These are phyloP conservation scores for Drosophila auraria DNA, from an alignment of 1,140 invertebrate genomes.

Conservation along the genomic window DNA sequence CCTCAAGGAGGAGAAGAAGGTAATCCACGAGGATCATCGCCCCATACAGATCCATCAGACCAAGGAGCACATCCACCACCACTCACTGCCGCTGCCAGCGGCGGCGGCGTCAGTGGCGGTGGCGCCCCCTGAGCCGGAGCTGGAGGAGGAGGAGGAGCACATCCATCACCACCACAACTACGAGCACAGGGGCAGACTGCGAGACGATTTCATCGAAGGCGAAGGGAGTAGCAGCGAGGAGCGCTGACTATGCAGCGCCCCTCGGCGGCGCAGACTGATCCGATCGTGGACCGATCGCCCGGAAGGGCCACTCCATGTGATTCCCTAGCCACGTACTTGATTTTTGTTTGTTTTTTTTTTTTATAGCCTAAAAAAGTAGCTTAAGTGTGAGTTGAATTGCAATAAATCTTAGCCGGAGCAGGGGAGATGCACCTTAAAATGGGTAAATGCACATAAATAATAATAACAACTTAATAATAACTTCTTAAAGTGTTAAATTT, in stretches of 20 bases:
- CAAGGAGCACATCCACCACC: slow-evolving; percentile 80
- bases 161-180: slow-evolving; percentile 82
- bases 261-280: slow-evolving; percentile 30
- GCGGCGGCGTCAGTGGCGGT: slow-evolving; percentile 7
- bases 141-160: slow-evolving; percentile 75
- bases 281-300: slow-evolving; percentile 47
- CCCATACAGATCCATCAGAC: slow-evolving; percentile 78
- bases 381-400: slow-evolving; percentile 27
- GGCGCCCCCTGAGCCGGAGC: slow-evolving; percentile 28
- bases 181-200: slow-evolving; percentile 67
- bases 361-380: slow-evolving; percentile 16
- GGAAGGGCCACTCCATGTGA: slow-evolving; percentile 23
- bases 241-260: slow-evolving; percentile 46
- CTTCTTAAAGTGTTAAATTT: not conserved
- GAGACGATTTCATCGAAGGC: slow-evolving; percentile 53
- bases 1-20: slow-evolving; percentile 82
- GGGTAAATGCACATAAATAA: slow-evolving; percentile 3
- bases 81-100: slow-evolving; percentile 48
- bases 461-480: not conserved
- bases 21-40: slow-evolving; percentile 78
- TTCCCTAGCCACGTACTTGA: slow-evolving; percentile 22
- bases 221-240: slow-evolving; percentile 69
- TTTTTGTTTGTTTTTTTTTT: slow-evolving; percentile 44
- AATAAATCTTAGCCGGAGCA: slow-evolving; percentile 26
- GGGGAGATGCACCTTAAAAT: not conserved